A percentile compares a stretch with the other conserved stretches of the same genome.
These are phyloP conservation scores for Trachelus tabidus DNA, from an alignment of 2,888 invertebrate genomes.

Conservation along the genomic window DNA sequence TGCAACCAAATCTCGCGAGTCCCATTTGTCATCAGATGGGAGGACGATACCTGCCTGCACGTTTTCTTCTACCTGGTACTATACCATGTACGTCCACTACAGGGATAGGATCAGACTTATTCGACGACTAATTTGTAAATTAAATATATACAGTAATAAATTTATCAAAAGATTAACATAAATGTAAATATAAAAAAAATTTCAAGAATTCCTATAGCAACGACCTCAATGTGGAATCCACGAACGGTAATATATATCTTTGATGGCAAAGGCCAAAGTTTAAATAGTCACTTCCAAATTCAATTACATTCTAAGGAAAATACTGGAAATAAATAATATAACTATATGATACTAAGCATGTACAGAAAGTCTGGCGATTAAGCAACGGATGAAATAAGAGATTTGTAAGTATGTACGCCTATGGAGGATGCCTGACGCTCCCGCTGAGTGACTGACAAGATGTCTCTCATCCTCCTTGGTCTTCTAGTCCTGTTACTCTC, in stretches of 20 bases:
- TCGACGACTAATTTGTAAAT: neutral
- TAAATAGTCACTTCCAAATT: neutral
- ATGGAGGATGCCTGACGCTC: slow-evolving; percentile 28
- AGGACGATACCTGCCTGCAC: neutral
- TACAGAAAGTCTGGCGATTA: neutral
- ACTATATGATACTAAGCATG: neutral
- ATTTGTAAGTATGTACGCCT: slow-evolving; percentile 11
- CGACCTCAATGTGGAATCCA: neutral
- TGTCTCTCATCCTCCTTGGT: slow-evolving; percentile 32
- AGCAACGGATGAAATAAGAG: neutral
- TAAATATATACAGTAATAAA: neutral
- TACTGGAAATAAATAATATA: neutral
- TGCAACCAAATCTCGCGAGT: slow-evolving; percentile 2
- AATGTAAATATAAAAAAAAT: neutral
- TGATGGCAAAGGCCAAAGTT: neutral
- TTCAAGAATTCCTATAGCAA: neutral
- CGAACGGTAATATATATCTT: neutral
- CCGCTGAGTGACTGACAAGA: slow-evolving; percentile 49
- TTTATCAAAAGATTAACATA: neutral
- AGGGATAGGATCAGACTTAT: neutral
- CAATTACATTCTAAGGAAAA: neutral
- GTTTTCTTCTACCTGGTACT: neutral
- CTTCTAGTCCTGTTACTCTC: slow-evolving; percentile 14
- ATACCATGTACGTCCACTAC: neutral
- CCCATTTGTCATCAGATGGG: neutral